Base-by-base conservation (phyloP, 1,140 invertebrate species). In the Pararge aegeria region DNA sequence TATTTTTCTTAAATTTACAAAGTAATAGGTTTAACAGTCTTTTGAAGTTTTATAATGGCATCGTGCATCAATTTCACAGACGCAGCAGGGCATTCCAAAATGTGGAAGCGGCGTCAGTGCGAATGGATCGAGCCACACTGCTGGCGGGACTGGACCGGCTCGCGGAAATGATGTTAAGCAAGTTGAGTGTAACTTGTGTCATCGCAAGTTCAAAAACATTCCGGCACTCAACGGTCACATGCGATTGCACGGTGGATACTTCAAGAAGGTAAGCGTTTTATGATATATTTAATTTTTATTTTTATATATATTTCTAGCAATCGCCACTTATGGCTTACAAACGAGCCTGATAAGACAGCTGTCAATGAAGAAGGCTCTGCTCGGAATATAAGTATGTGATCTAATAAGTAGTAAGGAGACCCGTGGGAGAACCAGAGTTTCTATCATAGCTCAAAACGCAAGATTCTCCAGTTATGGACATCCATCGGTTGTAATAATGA, bases 221-320 rank as follows among this genome's bases (percentile, higher is more conserved):
- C 97, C 97, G 5, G 98, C 97, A 13, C 93, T 99, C 24, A 99
- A 99, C 91, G 97, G 98, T 12, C 97, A 99, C 80, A 99, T 98
- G 97, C 92, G 98, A 70, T 91, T 98, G 18, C 97, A 99, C 90
- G 98, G 98, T 12, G 97, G 97, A 53, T 98, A 98, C 87, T 97
- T 98, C 80, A 98, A 98, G 89, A 98, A 98, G 93, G 96, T 96
- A 83, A 53, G 38, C 37, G 9, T 61, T 24, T 16, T 29, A 21
- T 20, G 21, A 37, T n/a, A 7, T 24, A 4, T 24, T 24, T 15
- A 7, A 16, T 6, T 18, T 16, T 18, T 18, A 42, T 42, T 12
- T 1, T n/a, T 34, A 34, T 10, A 34, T 12, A 10, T 7, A 6
- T 12, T 10, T 12, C 10, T 5, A 7, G 24, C 24, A 24, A 24